Percentiles rank a stretch among this genome's conserved stretches.
Evolutionary conservation across 2,113 vertebrate genomes (phyloP).

Genomic region (Sphaerodactylus townsendi): DNA sequence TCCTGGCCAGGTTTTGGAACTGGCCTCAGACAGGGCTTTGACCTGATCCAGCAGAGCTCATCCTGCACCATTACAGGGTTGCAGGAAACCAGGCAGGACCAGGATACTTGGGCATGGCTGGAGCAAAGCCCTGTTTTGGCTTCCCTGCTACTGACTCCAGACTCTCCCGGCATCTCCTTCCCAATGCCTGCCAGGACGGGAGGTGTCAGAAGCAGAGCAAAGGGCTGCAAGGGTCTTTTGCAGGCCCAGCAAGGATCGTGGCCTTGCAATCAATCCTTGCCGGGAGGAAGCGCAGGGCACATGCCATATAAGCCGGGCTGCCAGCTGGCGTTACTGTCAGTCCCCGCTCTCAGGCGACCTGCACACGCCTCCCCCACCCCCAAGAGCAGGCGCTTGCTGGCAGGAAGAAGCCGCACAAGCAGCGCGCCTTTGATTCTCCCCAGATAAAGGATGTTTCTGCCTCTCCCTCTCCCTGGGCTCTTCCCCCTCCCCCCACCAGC

Average conservation of each 20-base stretch:
- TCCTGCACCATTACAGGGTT: fast-evolving
- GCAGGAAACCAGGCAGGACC: neutral
- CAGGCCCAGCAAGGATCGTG: neutral
- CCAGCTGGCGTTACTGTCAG: neutral
- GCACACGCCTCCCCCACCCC: neutral
- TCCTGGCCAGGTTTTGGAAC: neutral
- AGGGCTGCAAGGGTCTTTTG: neutral
- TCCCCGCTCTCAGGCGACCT: neutral
- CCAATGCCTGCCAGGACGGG: too few species aligned
- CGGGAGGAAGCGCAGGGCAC: neutral
- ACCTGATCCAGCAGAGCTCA: neutral
- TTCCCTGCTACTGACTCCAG: neutral
- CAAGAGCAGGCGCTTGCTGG: fast-evolving
- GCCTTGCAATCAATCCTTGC: neutral
- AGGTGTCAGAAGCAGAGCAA: neutral
- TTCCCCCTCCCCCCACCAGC: neutral
- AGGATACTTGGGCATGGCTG: neutral
- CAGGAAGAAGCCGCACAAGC: neutral
- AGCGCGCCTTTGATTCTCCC: neutral
- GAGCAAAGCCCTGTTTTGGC: neutral
- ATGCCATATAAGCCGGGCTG: neutral
- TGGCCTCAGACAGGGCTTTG: neutral
- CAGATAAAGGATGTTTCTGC: neutral
- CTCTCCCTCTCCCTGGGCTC: neutral
- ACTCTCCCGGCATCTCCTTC: too few species aligned